A percentile compares a stretch with the other conserved stretches of the same genome.
These are phyloP conservation scores for Tapirus terrestris DNA, from an alignment of 2,113 vertebrate genomes.

Conservation along the genomic window DNA sequence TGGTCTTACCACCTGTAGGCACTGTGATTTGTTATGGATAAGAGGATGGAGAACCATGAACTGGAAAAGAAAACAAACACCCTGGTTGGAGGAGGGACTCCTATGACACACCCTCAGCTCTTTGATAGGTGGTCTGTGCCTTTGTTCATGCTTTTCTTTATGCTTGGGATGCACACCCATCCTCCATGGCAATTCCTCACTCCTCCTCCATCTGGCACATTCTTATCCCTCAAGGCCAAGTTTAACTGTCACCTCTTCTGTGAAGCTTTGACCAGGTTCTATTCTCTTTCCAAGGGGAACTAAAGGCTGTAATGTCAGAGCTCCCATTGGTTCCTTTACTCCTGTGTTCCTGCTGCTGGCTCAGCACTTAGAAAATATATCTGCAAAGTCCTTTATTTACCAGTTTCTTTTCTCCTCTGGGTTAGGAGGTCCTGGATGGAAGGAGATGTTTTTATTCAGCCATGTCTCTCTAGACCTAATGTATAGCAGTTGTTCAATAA, in stretches of 20 bases:
- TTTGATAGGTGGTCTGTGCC: background rate
- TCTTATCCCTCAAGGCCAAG: background rate
- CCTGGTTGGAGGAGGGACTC: rapidly evolving
- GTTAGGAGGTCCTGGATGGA: background rate
- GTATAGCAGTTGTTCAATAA: background rate
- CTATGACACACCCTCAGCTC: rapidly evolving
- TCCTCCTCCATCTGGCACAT: rapidly evolving
- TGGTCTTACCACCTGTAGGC: background rate
- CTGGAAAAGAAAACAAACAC: background rate
- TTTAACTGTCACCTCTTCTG: background rate
- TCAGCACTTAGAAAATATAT: background rate
- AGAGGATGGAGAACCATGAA: too few relatives aligned
- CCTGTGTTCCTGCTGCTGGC: too few relatives aligned
- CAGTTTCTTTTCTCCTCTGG: background rate
- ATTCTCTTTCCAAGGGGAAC: background rate
- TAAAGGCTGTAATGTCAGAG: rapidly evolving
- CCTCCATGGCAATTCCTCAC: background rate
- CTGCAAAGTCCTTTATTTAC: background rate
- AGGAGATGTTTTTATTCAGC: background rate
- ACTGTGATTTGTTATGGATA: background rate
- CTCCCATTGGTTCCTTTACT: too few relatives aligned
- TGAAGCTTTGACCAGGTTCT: too few relatives aligned
- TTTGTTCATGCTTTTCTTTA: background rate
- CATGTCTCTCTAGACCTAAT: background rate
- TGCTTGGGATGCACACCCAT: too few relatives aligned